Evolutionary conservation across 2,797 vertebrate species (phyloP).

Genomic region (Microctenopoma lineatum): DNA sequence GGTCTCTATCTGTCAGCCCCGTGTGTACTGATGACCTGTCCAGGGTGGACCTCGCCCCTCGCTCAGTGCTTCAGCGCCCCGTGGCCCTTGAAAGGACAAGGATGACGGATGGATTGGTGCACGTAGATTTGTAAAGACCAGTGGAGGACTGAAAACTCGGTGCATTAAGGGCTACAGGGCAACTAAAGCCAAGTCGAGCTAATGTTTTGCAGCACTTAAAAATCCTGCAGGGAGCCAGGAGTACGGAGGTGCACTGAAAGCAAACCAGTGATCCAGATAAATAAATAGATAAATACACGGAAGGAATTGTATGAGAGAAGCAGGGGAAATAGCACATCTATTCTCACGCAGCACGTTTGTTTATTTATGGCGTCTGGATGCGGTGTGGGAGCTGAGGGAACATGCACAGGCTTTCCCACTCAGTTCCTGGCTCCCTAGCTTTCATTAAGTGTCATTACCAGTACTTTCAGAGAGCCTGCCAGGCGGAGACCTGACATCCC

Average conservation of each 20-base stretch:
- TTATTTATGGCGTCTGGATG: constrained; percentile 75
- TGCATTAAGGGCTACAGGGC: constrained; percentile 55
- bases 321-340: constrained; percentile 62
- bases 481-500: constrained; percentile 78
- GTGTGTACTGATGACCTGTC: too few relatives aligned
- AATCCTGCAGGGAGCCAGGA: constrained; percentile 58
- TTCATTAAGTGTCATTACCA: constrained; percentile 85
- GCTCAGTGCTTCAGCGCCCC: too few relatives aligned
- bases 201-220: constrained; percentile 71
- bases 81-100: too few relatives aligned
- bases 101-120: too few relatives aligned
- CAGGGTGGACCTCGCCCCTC: too few relatives aligned
- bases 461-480: constrained; percentile 75
- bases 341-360: constrained; percentile 72
- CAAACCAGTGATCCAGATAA: constrained; percentile 55
- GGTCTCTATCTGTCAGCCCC: too few relatives aligned
- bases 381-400: constrained; percentile 42
- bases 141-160: constrained; percentile 49
- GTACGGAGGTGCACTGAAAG: constrained; percentile 57
- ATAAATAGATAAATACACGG: constrained; percentile 75
- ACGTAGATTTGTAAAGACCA: constrained; percentile 45
- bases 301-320: constrained; percentile 59
- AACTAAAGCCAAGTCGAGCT: constrained; percentile 64
- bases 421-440: constrained; percentile 67
- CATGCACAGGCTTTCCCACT: constrained; percentile 54